phyloP scores from a whole-genome alignment of 2,888 invertebrate genomes.

The Lochmaea crataegi region DNA sequence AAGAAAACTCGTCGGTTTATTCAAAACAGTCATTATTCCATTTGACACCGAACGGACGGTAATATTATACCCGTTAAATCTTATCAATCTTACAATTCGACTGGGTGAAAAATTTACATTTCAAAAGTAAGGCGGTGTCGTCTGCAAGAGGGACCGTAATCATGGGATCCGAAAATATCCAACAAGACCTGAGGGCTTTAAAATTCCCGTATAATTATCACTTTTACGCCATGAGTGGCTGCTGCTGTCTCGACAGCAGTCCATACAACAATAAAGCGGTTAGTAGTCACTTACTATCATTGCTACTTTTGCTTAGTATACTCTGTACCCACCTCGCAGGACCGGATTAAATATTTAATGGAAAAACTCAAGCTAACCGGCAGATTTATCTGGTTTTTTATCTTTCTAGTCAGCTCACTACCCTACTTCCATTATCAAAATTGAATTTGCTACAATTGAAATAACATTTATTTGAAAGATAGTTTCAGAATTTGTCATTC shows the following conservation, averaged over 20 bases:
- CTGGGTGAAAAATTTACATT: slow-evolving; percentile 6
- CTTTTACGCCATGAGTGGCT: slow-evolving; percentile 22
- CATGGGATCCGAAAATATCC: slow-evolving; percentile 15
- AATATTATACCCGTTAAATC: slow-evolving; percentile 8
- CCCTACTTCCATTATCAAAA: too few species aligned
- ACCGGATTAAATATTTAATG: too few species aligned
- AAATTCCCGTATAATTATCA: slow-evolving; percentile 33
- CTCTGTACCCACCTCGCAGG: slow-evolving; percentile 21
- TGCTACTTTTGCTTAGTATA: slow-evolving; percentile 10
- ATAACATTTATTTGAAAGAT: not conserved
- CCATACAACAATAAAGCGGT: slow-evolving; percentile 17
- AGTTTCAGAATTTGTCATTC: too few species aligned
- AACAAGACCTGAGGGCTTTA: slow-evolving; percentile 12
- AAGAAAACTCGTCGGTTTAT: not conserved
- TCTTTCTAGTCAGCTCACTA: too few species aligned
- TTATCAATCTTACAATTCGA: slow-evolving; percentile 9
- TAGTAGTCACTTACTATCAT: slow-evolving; percentile 12
- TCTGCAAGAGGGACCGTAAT: slow-evolving; percentile 15
- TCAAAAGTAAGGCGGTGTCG: slow-evolving; percentile 19
- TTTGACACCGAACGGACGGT: slow-evolving; percentile 3
- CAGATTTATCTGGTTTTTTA: too few species aligned
- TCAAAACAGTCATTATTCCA: not conserved
- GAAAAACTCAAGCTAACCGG: too few species aligned
- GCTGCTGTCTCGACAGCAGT: slow-evolving; percentile 14
- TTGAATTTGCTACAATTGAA: too few species aligned